phyloP scores from a whole-genome alignment of 2,113 vertebrate species.

The Deroptyus accipitrinus region DNA sequence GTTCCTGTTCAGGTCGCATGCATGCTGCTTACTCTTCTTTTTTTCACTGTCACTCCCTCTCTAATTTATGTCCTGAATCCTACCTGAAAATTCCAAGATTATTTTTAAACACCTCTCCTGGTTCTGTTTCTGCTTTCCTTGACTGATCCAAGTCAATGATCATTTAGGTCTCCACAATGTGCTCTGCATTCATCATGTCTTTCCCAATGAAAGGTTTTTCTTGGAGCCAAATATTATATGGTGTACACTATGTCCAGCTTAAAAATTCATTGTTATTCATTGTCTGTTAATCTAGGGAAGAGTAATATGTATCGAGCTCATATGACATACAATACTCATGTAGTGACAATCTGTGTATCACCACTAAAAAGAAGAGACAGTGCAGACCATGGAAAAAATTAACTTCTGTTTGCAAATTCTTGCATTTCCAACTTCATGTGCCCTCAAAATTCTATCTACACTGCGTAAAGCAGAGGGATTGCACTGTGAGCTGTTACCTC shows the following conservation, averaged over 20 bases:
- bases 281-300: background rate
- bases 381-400: background rate
- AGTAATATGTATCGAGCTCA: background rate
- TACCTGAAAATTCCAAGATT: background rate
- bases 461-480: background rate
- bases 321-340: background rate
- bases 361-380: background rate
- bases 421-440: background rate
- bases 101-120: background rate
- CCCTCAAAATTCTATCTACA: background rate
- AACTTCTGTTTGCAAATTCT: background rate
- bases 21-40: background rate
- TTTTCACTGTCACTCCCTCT: background rate
- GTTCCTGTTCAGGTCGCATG: background rate
- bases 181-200: background rate
- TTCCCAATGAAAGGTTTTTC: background rate
- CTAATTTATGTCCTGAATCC: background rate
- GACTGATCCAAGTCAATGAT: background rate
- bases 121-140: background rate
- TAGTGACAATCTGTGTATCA: background rate
- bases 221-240: background rate
- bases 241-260: background rate
- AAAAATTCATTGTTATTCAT: background rate
- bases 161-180: background rate
- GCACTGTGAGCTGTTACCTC: background rate